Percentiles rank a stretch among this genome's conserved stretches.
Evolutionary conservation across 2,888 invertebrate genomes (phyloP).

Genomic region (Poecilobothrus nobilitatus): DNA sequence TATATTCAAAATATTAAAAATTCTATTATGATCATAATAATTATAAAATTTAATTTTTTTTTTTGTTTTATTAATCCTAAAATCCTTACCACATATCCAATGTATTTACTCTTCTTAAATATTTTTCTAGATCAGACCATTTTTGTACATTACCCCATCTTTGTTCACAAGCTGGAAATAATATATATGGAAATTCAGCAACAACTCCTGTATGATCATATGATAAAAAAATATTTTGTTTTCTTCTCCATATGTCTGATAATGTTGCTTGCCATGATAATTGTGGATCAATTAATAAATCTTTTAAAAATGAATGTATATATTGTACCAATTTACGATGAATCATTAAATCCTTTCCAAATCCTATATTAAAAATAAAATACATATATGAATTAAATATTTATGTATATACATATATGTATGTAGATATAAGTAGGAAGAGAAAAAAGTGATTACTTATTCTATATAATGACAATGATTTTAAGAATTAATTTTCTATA

Average conservation of each 20-base stretch:
- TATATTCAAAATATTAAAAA: conserved; percentile 11
- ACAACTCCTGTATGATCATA: conserved; percentile 45
- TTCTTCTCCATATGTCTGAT: conserved; percentile 46
- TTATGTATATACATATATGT: background rate
- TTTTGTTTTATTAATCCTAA: conserved; percentile 30
- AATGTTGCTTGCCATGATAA: conserved; percentile 45
- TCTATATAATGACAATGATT: background rate
- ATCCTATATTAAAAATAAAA: conserved; percentile 34
- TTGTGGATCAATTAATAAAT: conserved; percentile 46
- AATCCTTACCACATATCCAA: conserved; percentile 33
- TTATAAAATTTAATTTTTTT: no score
- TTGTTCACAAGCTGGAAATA: conserved; percentile 54
- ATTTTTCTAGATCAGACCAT: conserved; percentile 46
- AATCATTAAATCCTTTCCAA: conserved; percentile 39
- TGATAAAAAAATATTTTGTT: conserved; percentile 47
- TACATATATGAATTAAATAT: no score
- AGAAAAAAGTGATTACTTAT: background rate
- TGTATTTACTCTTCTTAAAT: conserved; percentile 37
- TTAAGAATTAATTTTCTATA: no score
- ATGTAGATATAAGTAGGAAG: background rate
- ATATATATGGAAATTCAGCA: conserved; percentile 33
- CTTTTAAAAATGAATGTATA: conserved; percentile 48
- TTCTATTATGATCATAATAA: conserved; percentile 2
- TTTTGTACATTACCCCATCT: conserved; percentile 59
- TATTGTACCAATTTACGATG: conserved; percentile 49